These are phyloP conservation scores for Galerucella calmariensis DNA, from an alignment of 2,888 invertebrate genomes.

Conservation along the genomic window DNA sequence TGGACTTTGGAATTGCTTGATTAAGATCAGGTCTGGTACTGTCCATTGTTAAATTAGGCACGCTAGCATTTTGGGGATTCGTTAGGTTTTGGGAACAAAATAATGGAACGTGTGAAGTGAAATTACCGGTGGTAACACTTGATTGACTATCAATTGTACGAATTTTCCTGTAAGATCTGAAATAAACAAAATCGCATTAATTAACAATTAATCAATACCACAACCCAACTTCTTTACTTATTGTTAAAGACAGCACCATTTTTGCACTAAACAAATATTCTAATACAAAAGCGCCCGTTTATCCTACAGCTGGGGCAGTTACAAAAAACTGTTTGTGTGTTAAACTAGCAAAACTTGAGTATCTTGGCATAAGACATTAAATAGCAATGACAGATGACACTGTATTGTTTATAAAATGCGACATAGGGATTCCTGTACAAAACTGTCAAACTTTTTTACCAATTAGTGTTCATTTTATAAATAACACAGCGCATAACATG, in stretches of 20 bases:
- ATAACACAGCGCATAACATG: not conserved
- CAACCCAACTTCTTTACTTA: no score
- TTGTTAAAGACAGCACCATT: no score
- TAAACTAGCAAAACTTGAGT: no score
- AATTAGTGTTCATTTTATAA: not conserved
- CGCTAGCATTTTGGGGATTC: slow-evolving; percentile 59
- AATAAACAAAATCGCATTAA: not conserved
- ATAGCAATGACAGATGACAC: not conserved
- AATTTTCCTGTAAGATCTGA: slow-evolving; percentile 74
- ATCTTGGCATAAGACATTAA: not conserved
- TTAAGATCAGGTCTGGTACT: slow-evolving; percentile 27
- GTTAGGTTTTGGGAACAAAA: slow-evolving; percentile 55
- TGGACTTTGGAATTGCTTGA: slow-evolving; percentile 26
- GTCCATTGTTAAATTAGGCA: slow-evolving; percentile 59
- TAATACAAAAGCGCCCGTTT: no score
- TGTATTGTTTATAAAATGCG: no score
- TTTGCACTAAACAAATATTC: no score
- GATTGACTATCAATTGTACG: slow-evolving; percentile 61
- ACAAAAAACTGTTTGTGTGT: no score
- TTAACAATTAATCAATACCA: no score
- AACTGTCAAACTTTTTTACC: not conserved
- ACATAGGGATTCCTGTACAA: not conserved
- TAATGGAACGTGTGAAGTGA: slow-evolving; percentile 63
- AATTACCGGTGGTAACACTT: slow-evolving; percentile 63
- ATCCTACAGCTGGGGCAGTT: no score